phyloP scores from a whole-genome alignment of 2,113 vertebrate genomes.

The Phasianus colchicus region DNA sequence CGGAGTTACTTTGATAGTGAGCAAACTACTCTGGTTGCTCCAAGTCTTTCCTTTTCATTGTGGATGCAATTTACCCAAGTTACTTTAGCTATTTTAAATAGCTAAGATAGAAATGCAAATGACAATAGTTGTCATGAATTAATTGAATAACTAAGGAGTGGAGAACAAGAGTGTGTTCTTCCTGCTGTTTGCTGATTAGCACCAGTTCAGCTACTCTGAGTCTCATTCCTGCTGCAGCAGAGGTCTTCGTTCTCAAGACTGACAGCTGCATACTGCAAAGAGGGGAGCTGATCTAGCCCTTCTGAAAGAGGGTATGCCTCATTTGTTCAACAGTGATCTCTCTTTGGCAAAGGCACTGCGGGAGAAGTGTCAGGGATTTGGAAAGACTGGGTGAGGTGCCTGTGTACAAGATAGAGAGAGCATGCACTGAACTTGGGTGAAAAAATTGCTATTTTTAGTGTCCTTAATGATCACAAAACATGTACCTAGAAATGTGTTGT shows the following conservation, averaged over 20 bases:
- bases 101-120: constrained; percentile 40
- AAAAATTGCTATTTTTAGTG: neutral
- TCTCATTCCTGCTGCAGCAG: neutral
- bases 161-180: neutral
- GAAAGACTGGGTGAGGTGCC: neutral
- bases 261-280: fast-evolving
- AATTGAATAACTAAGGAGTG: neutral
- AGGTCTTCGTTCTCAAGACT: neutral
- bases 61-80: constrained; percentile 34
- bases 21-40: neutral
- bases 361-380: neutral
- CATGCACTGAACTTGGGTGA: neutral
- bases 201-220: neutral
- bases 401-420: fast-evolving
- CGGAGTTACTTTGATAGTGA: neutral
- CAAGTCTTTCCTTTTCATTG: constrained; percentile 11
- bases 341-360: neutral
- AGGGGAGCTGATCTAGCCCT: neutral
- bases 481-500: neutral
- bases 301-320: neutral
- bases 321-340: fast-evolving
- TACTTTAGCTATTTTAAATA: constrained; percentile 49
- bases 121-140: constrained; percentile 1
- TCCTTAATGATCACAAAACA: neutral
- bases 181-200: constrained; percentile 6